A percentile compares a stretch with the other conserved stretches of the same genome.
Evolutionary conservation across 2,113 vertebrate genomes (phyloP).

Genomic region (Polypterus senegalus): DNA sequence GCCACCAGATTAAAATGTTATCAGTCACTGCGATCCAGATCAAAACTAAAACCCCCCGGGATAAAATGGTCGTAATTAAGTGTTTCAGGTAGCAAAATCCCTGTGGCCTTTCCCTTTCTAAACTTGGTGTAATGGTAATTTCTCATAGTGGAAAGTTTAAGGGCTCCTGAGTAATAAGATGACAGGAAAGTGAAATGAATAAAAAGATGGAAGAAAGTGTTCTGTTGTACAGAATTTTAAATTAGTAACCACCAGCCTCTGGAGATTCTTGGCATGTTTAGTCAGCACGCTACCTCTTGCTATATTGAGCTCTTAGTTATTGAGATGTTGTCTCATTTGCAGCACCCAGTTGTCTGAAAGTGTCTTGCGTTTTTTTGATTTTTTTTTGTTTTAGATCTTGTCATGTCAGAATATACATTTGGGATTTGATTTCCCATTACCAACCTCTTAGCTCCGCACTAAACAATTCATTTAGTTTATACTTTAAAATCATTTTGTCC

Average conservation of each 20-base stretch:
- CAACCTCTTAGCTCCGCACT: too few relatives aligned
- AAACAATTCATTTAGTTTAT: too few relatives aligned
- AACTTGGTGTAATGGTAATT: background rate
- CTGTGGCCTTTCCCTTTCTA: background rate
- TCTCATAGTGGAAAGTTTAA: background rate
- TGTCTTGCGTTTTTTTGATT: too few relatives aligned
- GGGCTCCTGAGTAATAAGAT: background rate
- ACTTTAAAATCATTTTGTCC: too few relatives aligned
- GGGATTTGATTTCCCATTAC: too few relatives aligned
- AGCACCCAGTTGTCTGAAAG: background rate
- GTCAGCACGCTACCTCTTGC: background rate
- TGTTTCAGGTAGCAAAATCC: background rate
- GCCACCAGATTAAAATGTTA: background rate
- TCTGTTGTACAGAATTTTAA: constrained; percentile 3
- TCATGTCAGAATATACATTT: too few relatives aligned
- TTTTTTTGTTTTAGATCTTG: too few relatives aligned
- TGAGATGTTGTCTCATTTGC: background rate
- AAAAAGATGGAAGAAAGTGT: background rate
- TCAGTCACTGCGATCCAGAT: constrained; percentile 1
- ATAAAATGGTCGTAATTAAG: background rate
- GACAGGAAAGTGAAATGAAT: background rate
- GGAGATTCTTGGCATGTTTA: background rate
- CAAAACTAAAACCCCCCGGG: background rate
- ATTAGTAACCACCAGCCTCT: background rate
- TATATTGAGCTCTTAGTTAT: background rate